Evolutionary conservation across 2,113 vertebrate genomes (phyloP), one percentile per base, ranked within the genome.

Genomic region (Gallinago jamesoni): DNA sequence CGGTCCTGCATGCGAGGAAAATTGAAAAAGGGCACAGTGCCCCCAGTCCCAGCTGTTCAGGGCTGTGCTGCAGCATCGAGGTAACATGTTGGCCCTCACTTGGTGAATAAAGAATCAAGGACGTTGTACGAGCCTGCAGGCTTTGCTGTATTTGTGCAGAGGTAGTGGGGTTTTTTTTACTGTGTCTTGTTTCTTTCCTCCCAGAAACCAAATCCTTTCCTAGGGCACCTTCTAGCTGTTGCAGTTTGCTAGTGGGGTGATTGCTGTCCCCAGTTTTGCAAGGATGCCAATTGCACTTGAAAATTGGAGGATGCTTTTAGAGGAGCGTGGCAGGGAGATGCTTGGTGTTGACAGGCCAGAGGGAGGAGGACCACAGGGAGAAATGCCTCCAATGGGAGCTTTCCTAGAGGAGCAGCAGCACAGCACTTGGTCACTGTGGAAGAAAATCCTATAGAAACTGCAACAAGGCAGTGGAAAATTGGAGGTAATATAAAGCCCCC

Each of bases 41-140:
- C 43, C 59, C 66, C 69, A 5, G 14, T 75, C 52, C 18, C 30
- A 27, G 23, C 39, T 2, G 2, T 62, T 59, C 12, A 50, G n/a
- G 53, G 48, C 37, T 85, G 69, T 93, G 81, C 73, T 78, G 43
- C 68, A 87, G 35, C 60, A n/a, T 27, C 62, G 87, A 59, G 35
- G 43, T 30, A 31, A 7, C 4, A 1, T 10, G 12, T 37, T 72
- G 47, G 37, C 19, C 24, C 35, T 90, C 2, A 8, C 48, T 47
- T 60, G 13, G 12, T 63, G 33, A n/a, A 50, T 70, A 57, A 56
- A 27, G 48, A 70, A 55, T 12, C 13, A 43, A 59, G 72, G 60
- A 21, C 33, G 10, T 28, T 1, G 3, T 28, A 9, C 0, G 4
- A 67, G 43, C 53, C 43, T 24, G 14, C 30, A 25, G 57, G 41